Conservation (phyloP, 2,113 vertebrate genomes). For the Thamnaconus septentrionalis region DNA sequence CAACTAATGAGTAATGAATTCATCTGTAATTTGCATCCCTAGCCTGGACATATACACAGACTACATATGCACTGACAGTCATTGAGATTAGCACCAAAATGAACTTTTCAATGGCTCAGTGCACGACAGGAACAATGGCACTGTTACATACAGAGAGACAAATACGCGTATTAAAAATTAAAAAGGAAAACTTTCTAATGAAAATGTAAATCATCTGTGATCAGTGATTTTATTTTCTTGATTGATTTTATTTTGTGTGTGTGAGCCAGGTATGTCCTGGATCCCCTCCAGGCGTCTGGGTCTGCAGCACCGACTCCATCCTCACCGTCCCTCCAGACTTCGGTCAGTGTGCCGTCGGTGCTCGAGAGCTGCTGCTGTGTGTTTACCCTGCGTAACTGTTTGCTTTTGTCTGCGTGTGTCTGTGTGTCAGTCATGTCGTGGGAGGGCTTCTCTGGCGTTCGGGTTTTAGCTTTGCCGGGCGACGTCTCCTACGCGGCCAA, state of each 20-base stretch:
- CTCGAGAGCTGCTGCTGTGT: not conserved
- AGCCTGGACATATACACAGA: too few species aligned
- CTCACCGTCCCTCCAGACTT: slow-evolving; percentile 78
- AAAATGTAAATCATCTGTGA: too few species aligned
- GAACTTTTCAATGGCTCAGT: too few species aligned
- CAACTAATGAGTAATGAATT: too few species aligned
- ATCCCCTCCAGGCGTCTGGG: slow-evolving; percentile 91
- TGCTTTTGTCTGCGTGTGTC: not conserved
- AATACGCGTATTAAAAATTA: too few species aligned
- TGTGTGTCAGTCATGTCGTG: slow-evolving; percentile 80
- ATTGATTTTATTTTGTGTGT: not conserved
- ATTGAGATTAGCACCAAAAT: too few species aligned
- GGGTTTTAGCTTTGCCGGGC: slow-evolving; percentile 84
- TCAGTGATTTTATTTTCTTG: too few species aligned
- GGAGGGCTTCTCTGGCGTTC: slow-evolving; percentile 83
- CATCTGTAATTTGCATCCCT: too few species aligned
- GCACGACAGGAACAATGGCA: too few species aligned
- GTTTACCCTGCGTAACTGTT: not conserved
- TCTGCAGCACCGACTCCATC: slow-evolving; percentile 94
- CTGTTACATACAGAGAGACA: too few species aligned
- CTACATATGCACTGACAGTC: too few species aligned
- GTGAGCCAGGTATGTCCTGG: slow-evolving; percentile 83
- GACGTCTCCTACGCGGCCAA: slow-evolving; percentile 80
- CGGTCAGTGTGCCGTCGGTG: slow-evolving; percentile 64
- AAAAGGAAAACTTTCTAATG: too few species aligned